Conservation (phyloP, 2,113 vertebrate species). For the Ochotona curzoniae region DNA sequence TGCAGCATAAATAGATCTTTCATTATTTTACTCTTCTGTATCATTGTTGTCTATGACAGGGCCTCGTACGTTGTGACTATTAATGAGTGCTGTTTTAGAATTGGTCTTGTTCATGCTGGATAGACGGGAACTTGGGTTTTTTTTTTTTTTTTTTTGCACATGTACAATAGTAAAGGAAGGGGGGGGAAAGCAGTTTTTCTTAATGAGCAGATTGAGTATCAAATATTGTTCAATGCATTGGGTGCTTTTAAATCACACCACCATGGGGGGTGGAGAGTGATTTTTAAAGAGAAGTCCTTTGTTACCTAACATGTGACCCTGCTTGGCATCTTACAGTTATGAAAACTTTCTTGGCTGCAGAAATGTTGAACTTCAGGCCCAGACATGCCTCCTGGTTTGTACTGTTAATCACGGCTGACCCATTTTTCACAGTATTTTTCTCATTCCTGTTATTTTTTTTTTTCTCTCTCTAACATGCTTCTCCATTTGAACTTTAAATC, state of each 20-base stretch:
- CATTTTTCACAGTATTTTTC: neutral
- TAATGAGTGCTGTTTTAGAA: neutral
- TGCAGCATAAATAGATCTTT: neutral
- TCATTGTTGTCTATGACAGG: neutral
- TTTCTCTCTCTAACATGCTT: neutral
- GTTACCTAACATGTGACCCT: neutral
- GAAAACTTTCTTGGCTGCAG: neutral
- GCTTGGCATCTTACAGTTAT: neutral
- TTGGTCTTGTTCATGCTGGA: neutral
- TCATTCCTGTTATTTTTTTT: slow-evolving; percentile 12
- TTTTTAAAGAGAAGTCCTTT: neutral
- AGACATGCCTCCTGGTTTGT: neutral
- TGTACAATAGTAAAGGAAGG: neutral
- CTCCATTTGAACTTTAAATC: neutral
- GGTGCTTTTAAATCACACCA: neutral
- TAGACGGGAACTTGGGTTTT: neutral
- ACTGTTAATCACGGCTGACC: neutral
- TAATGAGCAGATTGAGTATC: neutral
- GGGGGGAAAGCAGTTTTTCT: neutral
- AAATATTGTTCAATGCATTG: neutral
- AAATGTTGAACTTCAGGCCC: neutral
- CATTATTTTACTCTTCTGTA: neutral
- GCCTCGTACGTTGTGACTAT: neutral
- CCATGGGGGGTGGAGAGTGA: neutral
- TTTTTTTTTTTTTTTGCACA: neutral